Evolutionary conservation across 92 coral and sea anemone species (phyloP), one percentile per base, ranked within the genome.

Genomic region (Palythoa heliodiscus): DNA sequence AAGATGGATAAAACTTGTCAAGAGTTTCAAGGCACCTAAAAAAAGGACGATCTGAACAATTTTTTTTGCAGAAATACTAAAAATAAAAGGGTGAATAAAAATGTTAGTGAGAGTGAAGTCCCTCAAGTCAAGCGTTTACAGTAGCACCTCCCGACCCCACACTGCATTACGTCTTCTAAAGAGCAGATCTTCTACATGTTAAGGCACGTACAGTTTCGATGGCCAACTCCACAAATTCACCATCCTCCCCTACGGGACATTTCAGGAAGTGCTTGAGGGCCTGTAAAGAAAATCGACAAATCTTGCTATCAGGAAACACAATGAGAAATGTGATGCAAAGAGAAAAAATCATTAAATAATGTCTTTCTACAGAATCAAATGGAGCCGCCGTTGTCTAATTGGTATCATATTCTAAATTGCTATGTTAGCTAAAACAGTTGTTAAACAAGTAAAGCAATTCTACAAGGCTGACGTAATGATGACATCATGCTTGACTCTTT

Each of bases 191-290:
- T 8, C 19, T 29, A 29, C 35, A 23, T 75, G 47, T 60, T 48
- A 72, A 23, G 22, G 19, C 52, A 70, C 95, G 81, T 90, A 97
- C 99, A 54, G 99, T 93, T 38, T 94, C 98, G 39, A 97, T 97
- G 69, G 99, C 98, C 77, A 97, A 82, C 89, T 97, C 99, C 52
- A 97, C 92, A 43, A 98, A 95, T 83, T 93, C 98, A 40, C 99
- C 95, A 67, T 97, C 99, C 55, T 97, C 99, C 35, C 93, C 92
- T 55, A 95, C 96, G 19, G 99, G 97, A 20, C 99, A 97, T 76
- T 95, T 95, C 11, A 94, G 89, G 87, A 97, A 95, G 80, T 95
- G 99, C 83, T 97, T 97, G 82, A 97, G 82, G 55, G 99, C 99
- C 99, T 97, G 83, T 0, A 82, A 73, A 87, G 60, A 8, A 14